Base-by-base conservation (phyloP, 1,140 invertebrate genomes). In the Mactra quadrangularis region DNA sequence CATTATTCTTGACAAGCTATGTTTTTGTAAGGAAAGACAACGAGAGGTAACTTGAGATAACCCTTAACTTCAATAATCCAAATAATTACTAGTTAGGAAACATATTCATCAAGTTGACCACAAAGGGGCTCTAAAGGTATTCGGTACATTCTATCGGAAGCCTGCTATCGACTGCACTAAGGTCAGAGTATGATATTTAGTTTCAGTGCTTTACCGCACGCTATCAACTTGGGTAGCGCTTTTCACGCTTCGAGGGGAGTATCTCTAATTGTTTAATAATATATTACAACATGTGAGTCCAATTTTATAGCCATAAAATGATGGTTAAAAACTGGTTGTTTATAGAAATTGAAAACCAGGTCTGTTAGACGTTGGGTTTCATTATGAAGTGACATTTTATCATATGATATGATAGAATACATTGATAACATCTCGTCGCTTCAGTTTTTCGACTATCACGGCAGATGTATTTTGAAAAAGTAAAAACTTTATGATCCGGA, bases 21-120 rank as follows among this genome's bases (percentile, higher is more conserved):
- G 50, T 74, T 64, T n/a, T 75, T 82, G 68, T 82, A 64, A 74
- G 50, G 33, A 55, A 82, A 82, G 59, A 82, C 79, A 82, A 82
- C 68, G 66, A 17, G 3, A 15, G n/a, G 79, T 82, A 82, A 82
- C 55, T n/a, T 29, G 78, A 82, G 57, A 50, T 35, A 66, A 55
- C 38, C 29, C 33, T 17, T 60, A 17, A 62, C 53, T 66, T 82
- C 79, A 82, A 75, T 82, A 74, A 66, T 68, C 72, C 35, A 41
- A 74, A 75, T 82, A 82, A 82, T 82, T 82, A 75, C 68, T 74
- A 55, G 57, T 68, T 82, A 74, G 38, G 15, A 41, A 66, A 64
- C 64, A 55, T 52, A 82, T 82, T 62, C 60, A 82, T 82, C 79
- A 74, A 19, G 59, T 29, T 74, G 79, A 72, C 68, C 70, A 82